phyloP scores from a whole-genome alignment of 2,113 vertebrate species.

The Eleginops maclovinus region DNA sequence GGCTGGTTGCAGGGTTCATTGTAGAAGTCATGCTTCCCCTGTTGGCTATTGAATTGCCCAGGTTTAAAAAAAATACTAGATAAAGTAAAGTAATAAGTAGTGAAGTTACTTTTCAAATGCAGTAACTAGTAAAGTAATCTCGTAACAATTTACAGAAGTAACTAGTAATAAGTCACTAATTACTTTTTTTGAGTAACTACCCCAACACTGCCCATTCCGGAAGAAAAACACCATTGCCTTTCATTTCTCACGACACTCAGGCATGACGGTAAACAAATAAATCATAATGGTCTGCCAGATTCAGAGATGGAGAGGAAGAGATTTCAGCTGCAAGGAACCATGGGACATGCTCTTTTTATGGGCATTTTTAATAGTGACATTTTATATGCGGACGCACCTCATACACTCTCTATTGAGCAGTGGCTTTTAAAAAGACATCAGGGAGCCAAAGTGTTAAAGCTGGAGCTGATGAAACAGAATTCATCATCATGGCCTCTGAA shows the following conservation, averaged over 20 bases:
- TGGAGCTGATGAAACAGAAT: conserved; percentile 57
- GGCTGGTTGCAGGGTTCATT: too few species aligned
- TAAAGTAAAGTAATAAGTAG: too few species aligned
- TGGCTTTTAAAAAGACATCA: conserved; percentile 59
- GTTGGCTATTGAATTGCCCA: too few species aligned
- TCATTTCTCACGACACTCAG: conserved; percentile 63
- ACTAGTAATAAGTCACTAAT: too few species aligned
- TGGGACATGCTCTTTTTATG: conserved; percentile 50
- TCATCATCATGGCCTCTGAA: conserved; percentile 46
- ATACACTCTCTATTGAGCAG: conserved; percentile 56
- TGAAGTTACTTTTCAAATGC: too few species aligned
- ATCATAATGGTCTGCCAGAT: conserved; percentile 43
- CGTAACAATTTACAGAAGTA: too few species aligned
- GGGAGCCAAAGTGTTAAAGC: conserved; percentile 67
- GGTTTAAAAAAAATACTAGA: too few species aligned
- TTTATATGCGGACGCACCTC: conserved; percentile 64
- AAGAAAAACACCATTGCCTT: conserved; percentile 51
- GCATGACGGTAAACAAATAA: conserved; percentile 4
- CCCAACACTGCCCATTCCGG: too few species aligned
- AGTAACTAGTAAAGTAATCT: too few species aligned
- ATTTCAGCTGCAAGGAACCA: conserved; percentile 40
- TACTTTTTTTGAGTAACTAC: too few species aligned
- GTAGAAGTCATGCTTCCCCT: too few species aligned
- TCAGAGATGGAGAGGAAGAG: conserved; percentile 43
- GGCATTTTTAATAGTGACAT: conserved; percentile 67